Percentiles rank a stretch among this genome's conserved stretches.
Conservation (phyloP, 1,140 invertebrate species). For the Tetragonula clypearis region DNA sequence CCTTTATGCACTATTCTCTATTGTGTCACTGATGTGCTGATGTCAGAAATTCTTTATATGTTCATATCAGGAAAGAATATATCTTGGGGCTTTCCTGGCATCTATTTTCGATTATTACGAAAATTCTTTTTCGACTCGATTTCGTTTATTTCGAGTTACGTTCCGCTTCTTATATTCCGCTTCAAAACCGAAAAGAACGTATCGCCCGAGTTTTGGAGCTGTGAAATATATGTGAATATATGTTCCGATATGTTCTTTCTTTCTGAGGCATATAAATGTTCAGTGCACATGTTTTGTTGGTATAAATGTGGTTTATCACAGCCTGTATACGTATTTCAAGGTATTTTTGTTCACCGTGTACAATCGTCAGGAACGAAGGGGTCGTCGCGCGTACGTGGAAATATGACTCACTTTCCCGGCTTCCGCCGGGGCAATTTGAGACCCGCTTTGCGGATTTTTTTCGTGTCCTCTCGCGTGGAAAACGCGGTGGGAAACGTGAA, state of each 20-base stretch:
- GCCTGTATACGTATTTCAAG: conserved; percentile 3
- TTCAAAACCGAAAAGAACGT: conserved; percentile 14
- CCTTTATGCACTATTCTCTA: not conserved
- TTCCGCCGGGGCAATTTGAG: conserved; percentile 64
- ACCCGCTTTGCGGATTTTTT: conserved; percentile 65
- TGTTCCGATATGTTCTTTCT: not conserved
- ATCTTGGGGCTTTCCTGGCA: conserved; percentile 20
- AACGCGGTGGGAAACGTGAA: conserved; percentile 64
- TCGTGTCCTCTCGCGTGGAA: conserved; percentile 61
- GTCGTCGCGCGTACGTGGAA: conserved; percentile 21
- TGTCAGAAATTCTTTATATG: not conserved
- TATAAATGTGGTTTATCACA: conserved; percentile 24
- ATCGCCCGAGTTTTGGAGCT: conserved; percentile 27
- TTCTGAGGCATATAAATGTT: conserved; percentile 6
- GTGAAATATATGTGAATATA: not conserved
- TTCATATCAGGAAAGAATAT: conserved; percentile 27
- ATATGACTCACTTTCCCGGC: conserved; percentile 67
- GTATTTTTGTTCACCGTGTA: conserved; percentile 28
- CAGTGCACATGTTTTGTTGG: not conserved
- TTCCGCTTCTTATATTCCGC: not conserved
- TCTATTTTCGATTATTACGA: not conserved
- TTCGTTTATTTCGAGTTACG: not conserved
- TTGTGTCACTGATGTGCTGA: not conserved
- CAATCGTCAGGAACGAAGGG: not conserved
- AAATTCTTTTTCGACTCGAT: no score